Percentiles rank a stretch among this genome's conserved stretches.
Evolutionary conservation across 2,888 invertebrate species (phyloP).

Genomic region (Andricus quercusramuli): DNA sequence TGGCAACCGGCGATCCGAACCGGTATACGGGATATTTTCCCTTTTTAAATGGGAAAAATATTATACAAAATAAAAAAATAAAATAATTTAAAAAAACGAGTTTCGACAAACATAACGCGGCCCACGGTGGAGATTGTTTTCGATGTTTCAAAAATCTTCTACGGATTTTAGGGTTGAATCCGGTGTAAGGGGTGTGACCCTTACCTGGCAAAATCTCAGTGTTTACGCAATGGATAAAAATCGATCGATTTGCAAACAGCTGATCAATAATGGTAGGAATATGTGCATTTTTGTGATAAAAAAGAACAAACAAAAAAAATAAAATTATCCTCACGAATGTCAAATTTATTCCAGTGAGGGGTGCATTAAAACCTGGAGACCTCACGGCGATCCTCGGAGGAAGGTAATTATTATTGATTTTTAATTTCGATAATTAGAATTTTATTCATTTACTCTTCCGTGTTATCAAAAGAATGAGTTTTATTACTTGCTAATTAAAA

Average conservation of each 20-base stretch:
- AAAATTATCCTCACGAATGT: not conserved
- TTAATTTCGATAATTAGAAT: not conserved
- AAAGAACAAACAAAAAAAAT: not conserved
- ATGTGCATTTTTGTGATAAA: not conserved
- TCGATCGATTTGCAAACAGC: slow-evolving; percentile 82
- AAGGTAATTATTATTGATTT: slow-evolving; percentile 81
- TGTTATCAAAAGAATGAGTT: not conserved
- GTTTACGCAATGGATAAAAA: slow-evolving; percentile 82
- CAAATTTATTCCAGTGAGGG: slow-evolving; percentile 82
- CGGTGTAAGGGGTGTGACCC: slow-evolving; percentile 82
- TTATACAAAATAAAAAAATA: not conserved
- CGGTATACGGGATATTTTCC: not conserved
- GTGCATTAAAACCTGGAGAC: slow-evolving; percentile 89
- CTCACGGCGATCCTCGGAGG: slow-evolving; percentile 92
- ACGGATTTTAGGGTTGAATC: not conserved
- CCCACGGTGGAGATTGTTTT: not conserved
- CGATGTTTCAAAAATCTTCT: slow-evolving; percentile 24
- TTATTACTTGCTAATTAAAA: no score
- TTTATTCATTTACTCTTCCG: not conserved
- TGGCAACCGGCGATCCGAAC: slow-evolving; percentile 1
- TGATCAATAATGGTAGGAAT: slow-evolving; percentile 87
- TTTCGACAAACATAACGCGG: not conserved
- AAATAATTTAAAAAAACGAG: not conserved
- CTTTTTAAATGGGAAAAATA: not conserved
- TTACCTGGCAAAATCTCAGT: slow-evolving; percentile 89